Evolutionary conservation across 2,888 invertebrate species (phyloP).

Genomic region (Polydesmus complanatus): DNA sequence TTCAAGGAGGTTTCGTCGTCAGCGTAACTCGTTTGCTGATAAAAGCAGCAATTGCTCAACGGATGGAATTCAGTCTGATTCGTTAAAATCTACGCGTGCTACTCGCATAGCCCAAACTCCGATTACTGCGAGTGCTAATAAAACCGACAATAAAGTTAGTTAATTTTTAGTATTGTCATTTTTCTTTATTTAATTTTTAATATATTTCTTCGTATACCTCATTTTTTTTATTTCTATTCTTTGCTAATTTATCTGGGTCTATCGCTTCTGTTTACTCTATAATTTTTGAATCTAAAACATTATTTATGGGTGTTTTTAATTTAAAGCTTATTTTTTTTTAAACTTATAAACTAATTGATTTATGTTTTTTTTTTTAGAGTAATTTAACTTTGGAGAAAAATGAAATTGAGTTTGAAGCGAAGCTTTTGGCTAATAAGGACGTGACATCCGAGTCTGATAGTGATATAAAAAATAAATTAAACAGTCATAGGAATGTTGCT

Average conservation of each 20-base stretch:
- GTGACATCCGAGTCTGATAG: conserved; percentile 9
- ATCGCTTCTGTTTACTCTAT: too few species aligned
- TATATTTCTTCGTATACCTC: background rate
- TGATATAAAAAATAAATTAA: conserved; percentile 1
- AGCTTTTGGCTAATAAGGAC: too few species aligned
- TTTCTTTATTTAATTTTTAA: background rate
- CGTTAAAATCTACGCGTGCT: background rate
- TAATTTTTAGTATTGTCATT: background rate
- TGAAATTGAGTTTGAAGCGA: background rate
- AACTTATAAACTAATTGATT: background rate
- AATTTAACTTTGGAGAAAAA: background rate
- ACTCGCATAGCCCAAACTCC: background rate
- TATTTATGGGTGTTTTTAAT: too few species aligned
- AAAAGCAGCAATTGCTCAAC: background rate
- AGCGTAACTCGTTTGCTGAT: background rate
- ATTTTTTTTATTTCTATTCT: too few species aligned
- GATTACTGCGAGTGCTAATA: background rate
- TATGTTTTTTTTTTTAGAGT: background rate
- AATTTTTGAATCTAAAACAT: too few species aligned
- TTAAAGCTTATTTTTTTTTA: too few species aligned
- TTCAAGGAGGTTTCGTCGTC: conserved; percentile 5
- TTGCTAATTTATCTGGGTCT: too few species aligned
- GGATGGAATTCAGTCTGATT: conserved; percentile 8
- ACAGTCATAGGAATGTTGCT: background rate
- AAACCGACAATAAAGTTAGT: background rate